Percentiles rank a stretch among this genome's conserved stretches.
Conservation (phyloP, 37 sponge, comb jelly and placozoan genomes). For the Eunapius fragilis region DNA sequence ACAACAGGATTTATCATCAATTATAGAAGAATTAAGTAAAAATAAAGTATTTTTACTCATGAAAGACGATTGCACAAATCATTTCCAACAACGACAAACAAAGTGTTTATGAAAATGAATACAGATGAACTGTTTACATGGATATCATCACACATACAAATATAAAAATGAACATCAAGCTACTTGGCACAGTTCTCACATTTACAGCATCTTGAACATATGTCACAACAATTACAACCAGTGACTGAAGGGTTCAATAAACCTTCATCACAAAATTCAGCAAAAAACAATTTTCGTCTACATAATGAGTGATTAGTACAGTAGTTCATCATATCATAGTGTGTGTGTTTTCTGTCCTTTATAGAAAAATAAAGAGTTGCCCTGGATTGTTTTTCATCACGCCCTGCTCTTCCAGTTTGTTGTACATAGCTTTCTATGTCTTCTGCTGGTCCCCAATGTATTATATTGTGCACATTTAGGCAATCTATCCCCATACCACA, state of each 20-base stretch:
- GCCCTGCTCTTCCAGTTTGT: slow-evolving; percentile 37
- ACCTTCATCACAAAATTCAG: background rate
- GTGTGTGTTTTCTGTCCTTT: no score
- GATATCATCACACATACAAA: background rate
- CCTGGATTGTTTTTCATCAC: slow-evolving; percentile 23
- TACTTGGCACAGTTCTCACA: background rate
- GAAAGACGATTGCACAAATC: background rate
- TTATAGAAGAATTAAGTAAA: slow-evolving; percentile 16
- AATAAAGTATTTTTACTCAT: slow-evolving; percentile 21
- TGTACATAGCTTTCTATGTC: slow-evolving; percentile 31
- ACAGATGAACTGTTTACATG: background rate
- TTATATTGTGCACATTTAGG: slow-evolving; percentile 5
- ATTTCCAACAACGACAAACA: slow-evolving; percentile 20
- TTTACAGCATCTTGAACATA: slow-evolving; percentile 22
- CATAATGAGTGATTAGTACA: background rate
- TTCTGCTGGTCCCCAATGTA: slow-evolving; percentile 36
- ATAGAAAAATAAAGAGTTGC: slow-evolving; percentile 10
- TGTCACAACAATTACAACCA: slow-evolving; percentile 40
- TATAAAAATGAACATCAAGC: background rate
- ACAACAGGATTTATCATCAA: slow-evolving; percentile 22
- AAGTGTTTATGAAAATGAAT: slow-evolving; percentile 1
- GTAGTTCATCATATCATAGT: background rate
- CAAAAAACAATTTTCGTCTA: slow-evolving; percentile 10
- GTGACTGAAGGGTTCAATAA: background rate
- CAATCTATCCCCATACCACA: slow-evolving; percentile 47